Conservation (phyloP, 2,113 vertebrate species). For the Sigmodon hispidus region DNA sequence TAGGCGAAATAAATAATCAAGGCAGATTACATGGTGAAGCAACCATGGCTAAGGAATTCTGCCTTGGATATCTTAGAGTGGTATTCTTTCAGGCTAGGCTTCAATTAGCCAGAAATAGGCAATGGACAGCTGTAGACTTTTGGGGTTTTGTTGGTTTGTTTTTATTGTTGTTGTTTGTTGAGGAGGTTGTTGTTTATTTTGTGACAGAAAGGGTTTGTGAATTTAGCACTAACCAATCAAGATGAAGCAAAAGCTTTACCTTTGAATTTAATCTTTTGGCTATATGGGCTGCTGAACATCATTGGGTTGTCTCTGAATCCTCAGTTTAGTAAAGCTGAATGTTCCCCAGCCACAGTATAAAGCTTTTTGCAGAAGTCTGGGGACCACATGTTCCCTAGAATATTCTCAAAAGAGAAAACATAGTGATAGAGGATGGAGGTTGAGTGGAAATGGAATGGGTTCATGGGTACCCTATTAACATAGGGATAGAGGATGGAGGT, state of each 20-base stretch:
- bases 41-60: not conserved
- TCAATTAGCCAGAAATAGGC: not conserved
- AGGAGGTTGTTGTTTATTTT: not conserved
- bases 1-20: not conserved
- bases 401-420: not conserved
- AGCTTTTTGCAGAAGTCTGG: not conserved
- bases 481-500: not conserved
- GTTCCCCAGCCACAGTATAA: not conserved
- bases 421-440: not conserved
- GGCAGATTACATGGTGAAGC: not conserved
- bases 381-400: not conserved
- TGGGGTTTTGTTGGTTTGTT: not conserved
- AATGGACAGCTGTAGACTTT: not conserved
- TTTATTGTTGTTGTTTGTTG: not conserved
- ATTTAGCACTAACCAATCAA: not conserved
- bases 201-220: not conserved
- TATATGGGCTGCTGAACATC: not conserved
- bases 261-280: constrained; percentile 24
- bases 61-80: not conserved
- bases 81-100: not conserved
- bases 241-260: not conserved
- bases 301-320: not conserved
- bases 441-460: not conserved
- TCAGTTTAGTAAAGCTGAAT: not conserved
- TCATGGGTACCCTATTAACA: too few species aligned